Conservation (phyloP, 2,797 vertebrate genomes). For the Clamator glandarius region DNA sequence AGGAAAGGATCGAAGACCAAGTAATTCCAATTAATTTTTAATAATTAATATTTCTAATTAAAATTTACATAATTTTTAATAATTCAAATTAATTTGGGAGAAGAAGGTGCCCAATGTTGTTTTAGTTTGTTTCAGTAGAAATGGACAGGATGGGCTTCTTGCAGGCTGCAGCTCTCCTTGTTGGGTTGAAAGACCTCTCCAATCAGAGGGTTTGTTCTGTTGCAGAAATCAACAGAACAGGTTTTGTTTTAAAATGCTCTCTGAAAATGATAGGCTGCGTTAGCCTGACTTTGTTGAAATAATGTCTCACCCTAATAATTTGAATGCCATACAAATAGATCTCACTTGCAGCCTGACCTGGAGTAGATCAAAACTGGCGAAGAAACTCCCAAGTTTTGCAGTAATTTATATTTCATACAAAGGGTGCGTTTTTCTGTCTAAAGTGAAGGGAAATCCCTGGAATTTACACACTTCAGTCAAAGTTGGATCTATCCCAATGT, state of each 20-base stretch:
- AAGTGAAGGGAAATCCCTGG: background rate
- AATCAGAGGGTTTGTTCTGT: background rate
- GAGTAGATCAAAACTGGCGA: background rate
- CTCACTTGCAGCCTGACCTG: background rate
- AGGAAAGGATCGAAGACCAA: background rate
- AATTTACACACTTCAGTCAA: background rate
- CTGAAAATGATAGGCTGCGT: background rate
- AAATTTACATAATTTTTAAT: too few species aligned
- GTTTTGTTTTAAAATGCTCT: background rate
- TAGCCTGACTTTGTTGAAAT: background rate
- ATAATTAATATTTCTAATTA: too few species aligned
- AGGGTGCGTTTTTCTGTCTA: background rate
- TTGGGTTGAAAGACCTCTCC: background rate
- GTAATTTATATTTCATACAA: background rate
- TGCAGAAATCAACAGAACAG: background rate
- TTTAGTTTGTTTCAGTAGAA: background rate
- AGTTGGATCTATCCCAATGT: background rate
- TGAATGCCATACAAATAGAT: background rate
- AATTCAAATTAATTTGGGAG: too few species aligned
- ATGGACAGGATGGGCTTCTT: background rate
- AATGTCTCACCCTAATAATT: background rate
- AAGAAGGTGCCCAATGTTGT: accelerated
- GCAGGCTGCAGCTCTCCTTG: background rate
- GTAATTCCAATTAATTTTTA: background rate
- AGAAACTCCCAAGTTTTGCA: background rate